Evolutionary conservation across 2,113 vertebrate genomes (phyloP).

Genomic region (Tychaedon coryphoeus): DNA sequence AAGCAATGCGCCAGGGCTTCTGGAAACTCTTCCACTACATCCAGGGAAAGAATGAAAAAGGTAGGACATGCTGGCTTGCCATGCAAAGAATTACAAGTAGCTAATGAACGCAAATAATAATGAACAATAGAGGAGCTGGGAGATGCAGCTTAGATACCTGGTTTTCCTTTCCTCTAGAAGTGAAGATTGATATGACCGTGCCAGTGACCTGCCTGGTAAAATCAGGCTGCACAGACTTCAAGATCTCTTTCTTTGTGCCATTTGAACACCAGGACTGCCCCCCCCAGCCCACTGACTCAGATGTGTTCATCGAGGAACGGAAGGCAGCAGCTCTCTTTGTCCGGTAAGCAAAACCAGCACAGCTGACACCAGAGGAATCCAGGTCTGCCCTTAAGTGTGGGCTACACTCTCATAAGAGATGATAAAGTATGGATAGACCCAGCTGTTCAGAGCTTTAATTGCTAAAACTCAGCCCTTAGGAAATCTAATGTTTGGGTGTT

Average conservation of each 20-base stretch:
- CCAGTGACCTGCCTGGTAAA: slow-evolving; percentile 78
- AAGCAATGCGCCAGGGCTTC: slow-evolving; percentile 44
- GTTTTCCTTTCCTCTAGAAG: slow-evolving; percentile 54
- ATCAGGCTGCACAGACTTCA: slow-evolving; percentile 74
- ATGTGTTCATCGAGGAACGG: slow-evolving; percentile 76
- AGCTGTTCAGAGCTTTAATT: neutral
- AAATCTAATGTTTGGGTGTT: neutral
- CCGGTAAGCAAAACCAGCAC: slow-evolving; percentile 54
- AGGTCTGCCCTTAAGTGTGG: rapidly evolving
- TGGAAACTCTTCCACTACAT: slow-evolving; percentile 63
- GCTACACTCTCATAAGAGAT: too few species aligned
- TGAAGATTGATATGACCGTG: slow-evolving; percentile 82
- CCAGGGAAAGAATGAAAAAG: slow-evolving; percentile 52
- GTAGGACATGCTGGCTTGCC: neutral
- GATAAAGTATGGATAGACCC: rapidly evolving
- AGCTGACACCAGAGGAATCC: neutral
- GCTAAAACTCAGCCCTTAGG: neutral
- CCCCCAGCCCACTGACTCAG: slow-evolving; percentile 60
- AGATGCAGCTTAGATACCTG: neutral
- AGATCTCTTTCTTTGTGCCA: slow-evolving; percentile 81
- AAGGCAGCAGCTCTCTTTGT: slow-evolving; percentile 78
- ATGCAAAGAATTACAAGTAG: neutral
- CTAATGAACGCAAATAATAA: rapidly evolving
- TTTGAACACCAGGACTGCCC: slow-evolving; percentile 76
- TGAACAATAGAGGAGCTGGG: neutral